Percentiles rank a stretch among this genome's conserved stretches.
These are phyloP conservation scores for Drosophila kambysellisi DNA, from an alignment of 2,888 invertebrate genomes.

Conservation along the genomic window DNA sequence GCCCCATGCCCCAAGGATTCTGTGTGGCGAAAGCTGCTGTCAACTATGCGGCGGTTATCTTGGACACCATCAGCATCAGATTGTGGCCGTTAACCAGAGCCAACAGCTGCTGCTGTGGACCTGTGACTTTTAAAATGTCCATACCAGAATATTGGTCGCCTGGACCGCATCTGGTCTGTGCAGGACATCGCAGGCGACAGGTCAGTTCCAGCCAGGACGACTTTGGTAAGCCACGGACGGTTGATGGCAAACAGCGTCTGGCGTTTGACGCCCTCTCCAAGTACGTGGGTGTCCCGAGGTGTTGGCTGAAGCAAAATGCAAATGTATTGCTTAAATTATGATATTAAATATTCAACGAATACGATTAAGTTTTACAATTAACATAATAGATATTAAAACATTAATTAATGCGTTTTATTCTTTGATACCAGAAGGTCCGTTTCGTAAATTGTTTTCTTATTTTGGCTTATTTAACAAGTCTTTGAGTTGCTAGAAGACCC, in stretches of 20 bases:
- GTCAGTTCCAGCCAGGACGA: not conserved
- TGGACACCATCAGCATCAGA: not conserved
- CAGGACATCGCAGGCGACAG: not conserved
- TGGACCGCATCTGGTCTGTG: not conserved
- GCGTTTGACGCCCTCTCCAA: not conserved
- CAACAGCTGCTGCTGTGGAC: not conserved
- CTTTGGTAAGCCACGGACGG: not conserved
- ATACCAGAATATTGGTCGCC: not conserved
- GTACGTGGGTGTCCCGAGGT: not conserved
- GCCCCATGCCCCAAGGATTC: not conserved
- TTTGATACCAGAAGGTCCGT: rapidly evolving
- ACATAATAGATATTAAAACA: not conserved
- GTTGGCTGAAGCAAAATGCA: not conserved
- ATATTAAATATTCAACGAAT: not conserved
- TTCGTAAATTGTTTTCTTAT: too few relatives aligned
- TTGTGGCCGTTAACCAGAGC: not conserved
- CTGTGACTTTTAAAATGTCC: not conserved
- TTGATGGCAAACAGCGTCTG: not conserved
- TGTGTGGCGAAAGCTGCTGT: not conserved
- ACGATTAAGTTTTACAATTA: not conserved
- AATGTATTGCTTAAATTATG: not conserved
- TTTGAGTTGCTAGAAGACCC: too few relatives aligned
- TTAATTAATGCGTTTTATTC: not conserved
- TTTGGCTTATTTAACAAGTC: too few relatives aligned
- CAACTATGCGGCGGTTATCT: not conserved